Evolutionary conservation across 2,888 invertebrate genomes (phyloP).

Genomic region (Netelia fuscicornis): DNA sequence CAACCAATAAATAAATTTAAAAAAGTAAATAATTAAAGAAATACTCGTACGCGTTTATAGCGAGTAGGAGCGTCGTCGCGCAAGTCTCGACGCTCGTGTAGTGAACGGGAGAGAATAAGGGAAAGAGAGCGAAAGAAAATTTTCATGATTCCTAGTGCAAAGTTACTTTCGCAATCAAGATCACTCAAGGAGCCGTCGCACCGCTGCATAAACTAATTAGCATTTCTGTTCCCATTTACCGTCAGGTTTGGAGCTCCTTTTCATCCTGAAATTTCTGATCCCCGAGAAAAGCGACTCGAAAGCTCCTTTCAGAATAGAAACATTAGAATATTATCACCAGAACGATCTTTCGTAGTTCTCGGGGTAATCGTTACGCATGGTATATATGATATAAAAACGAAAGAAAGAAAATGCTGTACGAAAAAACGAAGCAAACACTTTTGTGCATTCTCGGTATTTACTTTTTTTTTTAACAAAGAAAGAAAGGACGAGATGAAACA

Average conservation of each 20-base stretch:
- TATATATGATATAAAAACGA: slow-evolving; percentile 36
- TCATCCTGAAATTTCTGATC: slow-evolving; percentile 12
- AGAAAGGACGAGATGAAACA: slow-evolving; percentile 6
- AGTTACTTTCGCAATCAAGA: slow-evolving; percentile 49
- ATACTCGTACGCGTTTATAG: slow-evolving; percentile 68
- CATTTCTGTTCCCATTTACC: slow-evolving; percentile 17
- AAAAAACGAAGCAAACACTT: slow-evolving; percentile 7
- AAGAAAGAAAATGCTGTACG: slow-evolving; percentile 8
- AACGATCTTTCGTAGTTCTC: slow-evolving; percentile 61
- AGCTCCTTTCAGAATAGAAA: slow-evolving; percentile 46
- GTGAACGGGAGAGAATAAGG: slow-evolving; percentile 24
- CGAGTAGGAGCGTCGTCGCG: slow-evolving; percentile 66
- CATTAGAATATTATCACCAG: slow-evolving; percentile 53
- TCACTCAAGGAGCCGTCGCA: slow-evolving; percentile 30
- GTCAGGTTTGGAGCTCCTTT: background rate
- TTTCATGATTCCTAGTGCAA: slow-evolving; percentile 41
- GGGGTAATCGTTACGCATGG: slow-evolving; percentile 51
- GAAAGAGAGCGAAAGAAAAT: slow-evolving; percentile 9
- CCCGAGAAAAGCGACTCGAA: background rate
- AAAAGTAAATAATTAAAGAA: slow-evolving; percentile 51
- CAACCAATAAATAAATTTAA: slow-evolving; percentile 42
- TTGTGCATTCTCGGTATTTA: slow-evolving; percentile 37
- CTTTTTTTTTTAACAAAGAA: slow-evolving; percentile 43
- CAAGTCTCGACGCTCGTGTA: slow-evolving; percentile 22
- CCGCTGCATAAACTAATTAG: slow-evolving; percentile 21